phyloP scores from a whole-genome alignment of 2,888 invertebrate genomes.

The Sceliomorpha sp. region DNA sequence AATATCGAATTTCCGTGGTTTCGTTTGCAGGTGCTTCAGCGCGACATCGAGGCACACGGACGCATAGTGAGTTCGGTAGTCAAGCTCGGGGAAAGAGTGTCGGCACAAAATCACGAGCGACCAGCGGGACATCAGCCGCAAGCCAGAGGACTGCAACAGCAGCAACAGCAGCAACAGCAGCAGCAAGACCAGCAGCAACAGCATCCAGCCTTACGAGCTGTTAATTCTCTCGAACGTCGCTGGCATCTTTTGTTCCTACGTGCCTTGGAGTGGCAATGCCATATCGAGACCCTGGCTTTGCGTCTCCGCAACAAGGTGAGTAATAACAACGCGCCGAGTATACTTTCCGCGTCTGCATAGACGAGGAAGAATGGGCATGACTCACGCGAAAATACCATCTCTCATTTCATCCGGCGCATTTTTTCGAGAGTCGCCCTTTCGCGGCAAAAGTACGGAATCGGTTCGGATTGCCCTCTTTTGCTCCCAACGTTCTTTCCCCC shows the following conservation, averaged over 20 bases:
- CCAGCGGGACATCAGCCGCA: conserved; percentile 66
- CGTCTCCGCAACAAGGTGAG: conserved; percentile 85
- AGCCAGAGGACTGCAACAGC: conserved; percentile 63
- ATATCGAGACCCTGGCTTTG: conserved; percentile 90
- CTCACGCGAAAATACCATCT: conserved; percentile 7
- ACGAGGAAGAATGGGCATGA: conserved; percentile 25
- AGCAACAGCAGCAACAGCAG: conserved; percentile 69
- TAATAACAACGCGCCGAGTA: conserved; percentile 59
- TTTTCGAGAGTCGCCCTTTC: too few species aligned
- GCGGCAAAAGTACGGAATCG: too few species aligned
- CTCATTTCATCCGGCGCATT: too few species aligned
- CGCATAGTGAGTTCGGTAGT: conserved; percentile 90
- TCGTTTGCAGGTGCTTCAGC: conserved; percentile 91
- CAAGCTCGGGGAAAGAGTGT: conserved; percentile 86
- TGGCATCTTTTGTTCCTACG: conserved; percentile 95
- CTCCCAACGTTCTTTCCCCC: too few species aligned
- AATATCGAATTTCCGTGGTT: conserved; percentile 35
- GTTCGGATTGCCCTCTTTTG: too few species aligned
- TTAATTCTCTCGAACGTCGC: conserved; percentile 89
- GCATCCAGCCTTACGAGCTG: conserved; percentile 81
- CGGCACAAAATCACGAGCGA: conserved; percentile 65
- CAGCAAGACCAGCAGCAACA: conserved; percentile 60
- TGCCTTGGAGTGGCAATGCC: conserved; percentile 95
- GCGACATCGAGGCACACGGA: conserved; percentile 95
- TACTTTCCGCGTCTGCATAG: conserved; percentile 18